Base-by-base conservation (phyloP, 64 coral and sea anemone genomes). In the Orbicella faveolata region DNA sequence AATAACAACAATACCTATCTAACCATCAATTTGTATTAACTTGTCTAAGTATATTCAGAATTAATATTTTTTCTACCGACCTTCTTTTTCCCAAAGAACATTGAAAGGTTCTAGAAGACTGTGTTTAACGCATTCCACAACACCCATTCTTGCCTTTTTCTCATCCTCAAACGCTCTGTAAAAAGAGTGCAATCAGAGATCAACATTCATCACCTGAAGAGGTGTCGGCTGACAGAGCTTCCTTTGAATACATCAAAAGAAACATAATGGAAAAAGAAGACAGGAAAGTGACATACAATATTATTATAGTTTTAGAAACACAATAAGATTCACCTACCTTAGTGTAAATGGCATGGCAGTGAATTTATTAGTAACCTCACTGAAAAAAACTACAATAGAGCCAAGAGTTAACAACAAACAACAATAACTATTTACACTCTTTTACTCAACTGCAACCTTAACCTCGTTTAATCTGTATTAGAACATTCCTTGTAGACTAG, bases 51-150 rank as follows among this genome's bases (percentile, higher is more conserved):
- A 48, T 48, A 59, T 14, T 9, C 55, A 59, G 48, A 88, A 25
- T 20, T 34, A 18, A 53, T 6, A 52, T 18, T 9, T 26, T 66
- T 0, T 12, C 1, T 67, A 63, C 68, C 55, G 61, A 98, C 96
- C 96, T 90, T 95, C 93, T 63, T 98, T 98, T 36, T 98, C 96
- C 93, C 96, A 98, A 53, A 98, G 80, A 34, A 98, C 93, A 86
- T 95, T 98, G 76, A 95, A 98, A 34, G 96, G 96, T 90, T 98
- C 96, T 79, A 98, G 52, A 37, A 98, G 90, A 25, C 63, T 65
- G 51, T 98, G 96, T 25, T 98, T 95, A 34, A 69, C 79, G 34
- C 96, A 98, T 55, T 98, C 96, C 53, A 98, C 90, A 19, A 98
- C 90, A 44, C 96, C 96, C 93, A 98, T 93, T 83, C 75, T 98